phyloP scores from a whole-genome alignment of 2,113 vertebrate genomes.

The Eublepharis macularius region DNA sequence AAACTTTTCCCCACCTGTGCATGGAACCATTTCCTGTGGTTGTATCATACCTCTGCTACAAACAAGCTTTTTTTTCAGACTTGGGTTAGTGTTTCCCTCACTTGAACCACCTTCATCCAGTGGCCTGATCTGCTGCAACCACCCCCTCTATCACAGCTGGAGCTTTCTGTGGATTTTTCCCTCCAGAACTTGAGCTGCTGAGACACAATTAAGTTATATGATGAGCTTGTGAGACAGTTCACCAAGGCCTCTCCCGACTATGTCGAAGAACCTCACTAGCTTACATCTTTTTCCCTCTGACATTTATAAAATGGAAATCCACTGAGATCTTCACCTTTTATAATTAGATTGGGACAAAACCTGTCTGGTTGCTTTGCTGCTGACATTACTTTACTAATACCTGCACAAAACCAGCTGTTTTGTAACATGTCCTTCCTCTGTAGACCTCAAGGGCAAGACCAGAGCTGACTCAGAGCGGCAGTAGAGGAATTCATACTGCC shows the following conservation, averaged over 20 bases:
- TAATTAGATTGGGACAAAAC: constrained; percentile 2
- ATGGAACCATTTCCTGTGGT: constrained; percentile 10
- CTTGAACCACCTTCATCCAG: constrained; percentile 3
- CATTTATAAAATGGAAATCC: constrained; percentile 16
- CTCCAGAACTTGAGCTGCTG: constrained; percentile 21
- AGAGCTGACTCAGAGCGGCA: not conserved
- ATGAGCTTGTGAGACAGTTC: constrained; percentile 4
- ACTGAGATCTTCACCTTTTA: not conserved
- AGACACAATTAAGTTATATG: not conserved
- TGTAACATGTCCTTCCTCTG: not conserved
- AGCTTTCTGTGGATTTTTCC: constrained; percentile 11
- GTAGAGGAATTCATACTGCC: not conserved
- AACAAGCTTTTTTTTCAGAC: not conserved
- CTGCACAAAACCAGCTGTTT: not conserved
- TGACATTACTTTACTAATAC: not conserved
- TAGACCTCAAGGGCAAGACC: not conserved
- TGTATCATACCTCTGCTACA: not conserved
- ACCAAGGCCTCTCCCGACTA: not conserved
- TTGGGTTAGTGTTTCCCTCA: not conserved
- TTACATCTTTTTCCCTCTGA: not conserved
- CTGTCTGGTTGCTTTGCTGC: not conserved
- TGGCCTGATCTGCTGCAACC: constrained; percentile 1
- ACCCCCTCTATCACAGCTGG: constrained; percentile 2
- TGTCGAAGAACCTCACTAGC: not conserved
- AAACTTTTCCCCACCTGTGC: not conserved